Conservation (phyloP, 2,113 vertebrate species). For the Riparia riparia region DNA sequence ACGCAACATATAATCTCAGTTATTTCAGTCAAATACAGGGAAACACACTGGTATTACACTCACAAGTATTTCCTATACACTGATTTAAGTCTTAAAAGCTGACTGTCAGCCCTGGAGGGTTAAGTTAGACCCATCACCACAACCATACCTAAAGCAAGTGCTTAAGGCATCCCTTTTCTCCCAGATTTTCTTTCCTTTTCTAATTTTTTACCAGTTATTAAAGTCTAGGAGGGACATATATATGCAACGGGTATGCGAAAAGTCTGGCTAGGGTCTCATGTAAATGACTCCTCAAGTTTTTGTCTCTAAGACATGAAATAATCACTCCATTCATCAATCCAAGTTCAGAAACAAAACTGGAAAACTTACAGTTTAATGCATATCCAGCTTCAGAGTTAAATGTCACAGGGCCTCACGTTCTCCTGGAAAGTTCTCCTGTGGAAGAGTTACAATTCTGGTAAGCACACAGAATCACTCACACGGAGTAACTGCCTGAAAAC, state of each 20-base stretch:
- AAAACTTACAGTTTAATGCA: neutral
- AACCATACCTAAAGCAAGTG: neutral
- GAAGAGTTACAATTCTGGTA: neutral
- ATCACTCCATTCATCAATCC: neutral
- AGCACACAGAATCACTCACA: neutral
- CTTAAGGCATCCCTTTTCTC: neutral
- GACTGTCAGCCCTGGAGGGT: neutral
- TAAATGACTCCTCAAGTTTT: neutral
- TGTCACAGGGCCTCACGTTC: neutral
- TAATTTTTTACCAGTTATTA: neutral
- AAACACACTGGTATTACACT: neutral
- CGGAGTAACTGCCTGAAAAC: accelerated
- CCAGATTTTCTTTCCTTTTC: neutral
- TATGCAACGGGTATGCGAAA: accelerated
- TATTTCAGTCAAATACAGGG: neutral
- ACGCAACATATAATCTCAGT: neutral
- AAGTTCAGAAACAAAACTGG: neutral
- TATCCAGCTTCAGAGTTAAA: neutral
- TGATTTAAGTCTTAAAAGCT: neutral
- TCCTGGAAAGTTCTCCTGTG: neutral
- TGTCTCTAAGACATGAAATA: neutral
- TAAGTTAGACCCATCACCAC: neutral
- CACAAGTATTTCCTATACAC: neutral
- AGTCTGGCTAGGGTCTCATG: neutral
- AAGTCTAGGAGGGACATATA: too few species aligned